These are phyloP conservation scores for Megaleporinus macrocephalus DNA, from an alignment of 2,113 vertebrate species.

Conservation along the genomic window DNA sequence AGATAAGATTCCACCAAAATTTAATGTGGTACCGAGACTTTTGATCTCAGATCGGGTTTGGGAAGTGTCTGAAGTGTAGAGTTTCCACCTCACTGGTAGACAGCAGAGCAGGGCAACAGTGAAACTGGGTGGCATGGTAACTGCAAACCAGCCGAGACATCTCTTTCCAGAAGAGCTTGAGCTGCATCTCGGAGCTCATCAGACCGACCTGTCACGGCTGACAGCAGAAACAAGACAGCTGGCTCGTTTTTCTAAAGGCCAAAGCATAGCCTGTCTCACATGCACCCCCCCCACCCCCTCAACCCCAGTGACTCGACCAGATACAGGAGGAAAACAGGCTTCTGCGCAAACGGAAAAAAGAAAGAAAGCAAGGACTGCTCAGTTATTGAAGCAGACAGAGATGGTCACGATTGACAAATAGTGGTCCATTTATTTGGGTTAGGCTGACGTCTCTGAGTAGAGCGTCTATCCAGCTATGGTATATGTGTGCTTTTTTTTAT, in stretches of 20 bases:
- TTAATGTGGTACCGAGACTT: no score
- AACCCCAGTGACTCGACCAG: neutral
- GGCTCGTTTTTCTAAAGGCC: constrained; percentile 17
- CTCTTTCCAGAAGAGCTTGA: constrained; percentile 30
- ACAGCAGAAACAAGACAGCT: constrained; percentile 37
- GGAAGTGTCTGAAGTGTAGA: neutral
- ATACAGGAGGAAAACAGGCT: neutral
- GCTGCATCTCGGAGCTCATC: constrained; percentile 29
- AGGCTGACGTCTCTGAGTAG: neutral
- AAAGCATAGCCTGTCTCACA: neutral
- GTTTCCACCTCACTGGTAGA: neutral
- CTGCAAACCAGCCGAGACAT: constrained; percentile 28
- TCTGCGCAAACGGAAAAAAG: no score
- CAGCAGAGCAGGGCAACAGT: constrained; percentile 1
- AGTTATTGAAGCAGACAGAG: neutral
- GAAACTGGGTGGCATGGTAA: constrained; percentile 37
- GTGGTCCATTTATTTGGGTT: neutral
- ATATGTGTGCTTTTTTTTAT: neutral
- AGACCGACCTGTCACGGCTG: constrained; percentile 34
- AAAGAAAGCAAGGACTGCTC: neutral
- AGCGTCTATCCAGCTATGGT: neutral
- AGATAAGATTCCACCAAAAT: no score
- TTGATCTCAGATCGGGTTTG: neutral
- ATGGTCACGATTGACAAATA: neutral
- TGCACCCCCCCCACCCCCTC: neutral